phyloP scores from a whole-genome alignment of 2,113 vertebrate species.

The Desmodus rotundus region DNA sequence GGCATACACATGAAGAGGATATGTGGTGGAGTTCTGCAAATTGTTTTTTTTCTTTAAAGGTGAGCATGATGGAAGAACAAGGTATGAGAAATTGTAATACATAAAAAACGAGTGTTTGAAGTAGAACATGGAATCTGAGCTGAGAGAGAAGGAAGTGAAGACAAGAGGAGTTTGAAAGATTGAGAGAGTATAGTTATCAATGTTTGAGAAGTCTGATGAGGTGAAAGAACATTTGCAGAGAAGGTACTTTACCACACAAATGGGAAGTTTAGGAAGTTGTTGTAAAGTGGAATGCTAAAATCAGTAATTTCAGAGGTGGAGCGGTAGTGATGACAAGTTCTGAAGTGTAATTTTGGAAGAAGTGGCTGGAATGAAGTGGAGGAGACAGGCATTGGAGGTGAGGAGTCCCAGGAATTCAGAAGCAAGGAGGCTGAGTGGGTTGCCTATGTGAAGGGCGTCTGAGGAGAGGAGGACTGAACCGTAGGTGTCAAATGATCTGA shows the following conservation, averaged over 20 bases:
- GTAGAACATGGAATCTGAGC: background rate
- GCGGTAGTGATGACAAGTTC: background rate
- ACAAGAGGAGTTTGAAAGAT: background rate
- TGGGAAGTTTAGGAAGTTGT: background rate
- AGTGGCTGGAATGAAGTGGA: background rate
- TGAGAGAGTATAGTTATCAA: background rate
- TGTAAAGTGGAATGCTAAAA: background rate
- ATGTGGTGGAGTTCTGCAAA: background rate
- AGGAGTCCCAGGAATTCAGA: background rate
- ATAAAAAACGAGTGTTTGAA: background rate
- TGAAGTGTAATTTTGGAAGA: background rate
- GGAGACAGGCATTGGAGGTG: background rate
- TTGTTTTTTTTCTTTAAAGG: background rate
- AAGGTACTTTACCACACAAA: background rate
- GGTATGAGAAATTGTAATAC: background rate
- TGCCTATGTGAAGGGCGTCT: background rate
- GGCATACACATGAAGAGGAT: background rate
- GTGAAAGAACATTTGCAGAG: background rate
- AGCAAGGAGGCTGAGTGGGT: background rate
- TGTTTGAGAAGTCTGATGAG: background rate
- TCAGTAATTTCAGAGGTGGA: conserved; percentile 26
- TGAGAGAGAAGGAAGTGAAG: background rate
- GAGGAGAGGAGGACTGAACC: background rate
- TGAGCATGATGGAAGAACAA: background rate
- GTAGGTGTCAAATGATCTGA: background rate